phyloP scores from a whole-genome alignment of 2,797 vertebrate species.

The Diceros bicornis region DNA sequence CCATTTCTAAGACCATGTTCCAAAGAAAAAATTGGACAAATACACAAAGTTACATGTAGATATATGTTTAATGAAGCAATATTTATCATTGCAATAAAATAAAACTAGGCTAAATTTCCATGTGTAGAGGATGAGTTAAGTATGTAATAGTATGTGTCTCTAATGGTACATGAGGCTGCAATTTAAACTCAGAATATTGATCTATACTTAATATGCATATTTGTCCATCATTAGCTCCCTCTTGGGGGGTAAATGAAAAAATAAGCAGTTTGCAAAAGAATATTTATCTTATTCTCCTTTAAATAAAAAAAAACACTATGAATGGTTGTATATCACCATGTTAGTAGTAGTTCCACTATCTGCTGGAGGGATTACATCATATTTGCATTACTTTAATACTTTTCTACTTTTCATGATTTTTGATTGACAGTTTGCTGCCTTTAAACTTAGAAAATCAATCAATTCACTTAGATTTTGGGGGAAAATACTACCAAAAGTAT shows the following conservation, averaged over 20 bases:
- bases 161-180: not conserved
- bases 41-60: not conserved
- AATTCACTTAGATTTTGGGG: not conserved
- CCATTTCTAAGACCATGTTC: not conserved
- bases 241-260: not conserved
- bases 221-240: no score
- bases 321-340: fast-evolving
- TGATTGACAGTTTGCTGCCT: not conserved
- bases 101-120: not conserved
- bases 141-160: not conserved
- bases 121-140: not conserved
- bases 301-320: not conserved
- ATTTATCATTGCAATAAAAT: not conserved
- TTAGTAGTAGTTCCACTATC: no score
- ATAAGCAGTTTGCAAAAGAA: not conserved
- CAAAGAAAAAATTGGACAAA: not conserved
- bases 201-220: not conserved
- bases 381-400: not conserved
- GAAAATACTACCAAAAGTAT: not conserved
- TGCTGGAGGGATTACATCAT: not conserved
- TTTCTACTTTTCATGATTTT: not conserved
- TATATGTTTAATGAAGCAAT: no score
- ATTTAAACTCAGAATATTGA: not conserved
- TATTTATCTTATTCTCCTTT: not conserved
- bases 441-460: not conserved